Base-by-base conservation (phyloP, 1,140 invertebrate genomes). In the Luehdorfia chinensis region DNA sequence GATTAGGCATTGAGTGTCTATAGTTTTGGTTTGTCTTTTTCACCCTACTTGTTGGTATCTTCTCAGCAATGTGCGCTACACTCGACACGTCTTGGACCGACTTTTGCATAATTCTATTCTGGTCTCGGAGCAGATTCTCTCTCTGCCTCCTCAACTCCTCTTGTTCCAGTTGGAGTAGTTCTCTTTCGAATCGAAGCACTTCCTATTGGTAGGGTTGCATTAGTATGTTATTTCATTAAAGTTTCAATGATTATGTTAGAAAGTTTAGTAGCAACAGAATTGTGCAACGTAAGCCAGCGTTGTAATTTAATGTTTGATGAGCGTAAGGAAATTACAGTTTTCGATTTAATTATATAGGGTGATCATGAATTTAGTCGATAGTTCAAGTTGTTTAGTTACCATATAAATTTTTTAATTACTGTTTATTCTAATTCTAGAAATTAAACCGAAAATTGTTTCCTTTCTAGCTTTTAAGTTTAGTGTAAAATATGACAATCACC, bases 141-240 rank as follows among this genome's bases (percentile, higher is more conserved):
- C 92, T 87, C 66, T 94, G 92, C 1, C 93, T 85, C 59, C 93
- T 91, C n/a, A 94, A 61, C 63, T 94, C 93, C 75, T 94, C 93
- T 72, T 93, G 91, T 73, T 94, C 92, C 16, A 93, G 65, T 67
- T 94, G 93, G 1, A 94, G 64, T 0, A 94, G 84, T 78, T 94
- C 93, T 7, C 92, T 88, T 80, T 94, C 93, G 27, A 94, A 93
- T 53, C 92, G 89, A 25, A 94, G 77, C 11, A 94, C 92, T 75
- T 94, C 92, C 88, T 92, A 67, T 34, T 62, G 52, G 59, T 50
- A 28, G 52, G 54, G 36, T 59, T 47, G n/a, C 13, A 55, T 52
- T 52, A 50, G 36, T 30, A 23, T 30, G 12, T 56, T 50, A 16
- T 27, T 44, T 23, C 4, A 14, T 46, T 9, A 9, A 43, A 45